Base-by-base conservation (phyloP, 2,888 invertebrate genomes). In the Xestobium rufovillosum region DNA sequence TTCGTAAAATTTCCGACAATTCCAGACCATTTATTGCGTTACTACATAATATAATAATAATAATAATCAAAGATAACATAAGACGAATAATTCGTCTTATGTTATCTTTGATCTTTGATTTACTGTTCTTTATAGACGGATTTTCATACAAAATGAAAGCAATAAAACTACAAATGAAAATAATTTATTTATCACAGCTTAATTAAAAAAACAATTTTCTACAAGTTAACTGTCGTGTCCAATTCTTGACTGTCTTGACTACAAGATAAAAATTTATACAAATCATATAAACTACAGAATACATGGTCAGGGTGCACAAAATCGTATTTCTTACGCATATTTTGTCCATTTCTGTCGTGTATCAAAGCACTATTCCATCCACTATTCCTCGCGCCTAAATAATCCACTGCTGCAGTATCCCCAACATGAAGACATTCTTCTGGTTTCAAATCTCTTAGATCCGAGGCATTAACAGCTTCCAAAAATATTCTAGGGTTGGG, bases 361-460 rank as follows among this genome's bases (percentile, higher is more conserved):
- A 69, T 51, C 48, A 76, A 46, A 51, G 73, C 50, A 1, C 84
- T 78, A 58, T 83, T 74, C 89, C 91, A 89, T 2, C 86, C 83
- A 2, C 79, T 78, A 13, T 69, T 68, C 48, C 59, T 73, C 0
- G 92, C 89, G 2, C 84, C 92, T 13, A 73, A 48, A 60, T 84
- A 92, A 64, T 94, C 94, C 19, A 80, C 72, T 16, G 71, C 63
- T 2, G 80, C 57, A 45, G 80, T 78, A 65, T 94, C 87, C 1
- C 94, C 92, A 32, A 94, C 72, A 57, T 94, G 94, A 2, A 90
- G 60, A 35, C 84, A 82, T 52, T 87, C 75, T 1, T 67, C 56
- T 0, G 83, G 72, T 34, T 65, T 57, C 1, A 77, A 50, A 26
- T 60, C 43, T 3, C 53, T 37, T 13, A 69, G 47, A 8, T 67